Conservation (phyloP, 2,113 vertebrate genomes). For the Calonectris borealis region DNA sequence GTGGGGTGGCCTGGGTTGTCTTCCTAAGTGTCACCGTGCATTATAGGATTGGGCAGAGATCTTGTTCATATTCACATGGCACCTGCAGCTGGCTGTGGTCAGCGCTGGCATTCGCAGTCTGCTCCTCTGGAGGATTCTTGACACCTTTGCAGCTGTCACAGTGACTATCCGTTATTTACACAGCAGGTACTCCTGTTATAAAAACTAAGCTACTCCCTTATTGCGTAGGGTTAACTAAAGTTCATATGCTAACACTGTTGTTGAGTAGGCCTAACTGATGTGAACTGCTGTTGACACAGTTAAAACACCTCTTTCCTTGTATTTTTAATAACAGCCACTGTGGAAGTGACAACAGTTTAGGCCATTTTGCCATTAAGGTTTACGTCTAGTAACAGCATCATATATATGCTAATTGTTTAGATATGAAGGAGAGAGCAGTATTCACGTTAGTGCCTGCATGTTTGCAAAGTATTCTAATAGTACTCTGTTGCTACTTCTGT, state of each 20-base stretch:
- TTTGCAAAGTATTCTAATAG: background rate
- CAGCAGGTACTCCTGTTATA: background rate
- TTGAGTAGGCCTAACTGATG: background rate
- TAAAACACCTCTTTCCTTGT: background rate
- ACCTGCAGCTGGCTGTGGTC: background rate
- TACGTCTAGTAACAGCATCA: background rate
- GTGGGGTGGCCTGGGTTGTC: background rate
- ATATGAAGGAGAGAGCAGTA: background rate
- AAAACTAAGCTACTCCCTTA: background rate
- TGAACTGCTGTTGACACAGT: background rate
- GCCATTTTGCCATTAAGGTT: background rate
- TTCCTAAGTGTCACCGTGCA: background rate
- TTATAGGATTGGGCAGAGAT: background rate
- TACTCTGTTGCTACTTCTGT: fast-evolving
- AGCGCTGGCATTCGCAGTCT: background rate
- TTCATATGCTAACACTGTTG: background rate
- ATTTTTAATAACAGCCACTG: background rate
- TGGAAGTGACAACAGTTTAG: background rate
- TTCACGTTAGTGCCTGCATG: background rate
- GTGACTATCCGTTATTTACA: background rate
- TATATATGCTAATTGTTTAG: background rate
- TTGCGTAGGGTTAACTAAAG: background rate
- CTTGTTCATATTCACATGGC: background rate
- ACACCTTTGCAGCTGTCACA: background rate
- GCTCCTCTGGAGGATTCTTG: background rate